A percentile compares a stretch with the other conserved stretches of the same genome.
phyloP scores from a whole-genome alignment of 2,113 vertebrate genomes.

The Meleagris gallopavo region DNA sequence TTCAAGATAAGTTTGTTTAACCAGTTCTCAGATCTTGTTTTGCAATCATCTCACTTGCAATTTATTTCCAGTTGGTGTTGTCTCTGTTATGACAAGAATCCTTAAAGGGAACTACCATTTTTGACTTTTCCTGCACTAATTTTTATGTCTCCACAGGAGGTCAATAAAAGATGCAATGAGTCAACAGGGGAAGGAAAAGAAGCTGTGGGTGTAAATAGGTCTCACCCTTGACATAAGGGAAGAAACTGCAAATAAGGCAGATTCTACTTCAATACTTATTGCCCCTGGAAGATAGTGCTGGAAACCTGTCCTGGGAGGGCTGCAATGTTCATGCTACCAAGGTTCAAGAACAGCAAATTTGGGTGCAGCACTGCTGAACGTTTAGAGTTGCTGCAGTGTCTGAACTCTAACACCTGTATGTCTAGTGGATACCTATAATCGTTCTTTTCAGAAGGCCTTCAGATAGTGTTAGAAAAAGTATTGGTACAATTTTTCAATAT shows the following conservation, averaged over 20 bases:
- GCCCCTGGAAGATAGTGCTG: not conserved
- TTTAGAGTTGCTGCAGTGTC: not conserved
- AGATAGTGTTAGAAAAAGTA: not conserved
- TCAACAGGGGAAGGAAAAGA: not conserved
- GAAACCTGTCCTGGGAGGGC: not conserved
- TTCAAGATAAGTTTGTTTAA: no score
- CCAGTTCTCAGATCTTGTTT: no score
- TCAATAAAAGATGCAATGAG: not conserved
- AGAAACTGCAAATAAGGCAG: not conserved
- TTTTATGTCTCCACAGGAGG: accelerated
- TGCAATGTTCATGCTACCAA: not conserved
- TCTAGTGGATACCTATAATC: not conserved
- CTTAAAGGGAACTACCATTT: not conserved
- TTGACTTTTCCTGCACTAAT: not conserved
- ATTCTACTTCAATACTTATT: not conserved
- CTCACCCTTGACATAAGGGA: not conserved
- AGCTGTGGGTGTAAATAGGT: not conserved
- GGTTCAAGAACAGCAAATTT: not conserved
- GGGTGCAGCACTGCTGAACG: not conserved
- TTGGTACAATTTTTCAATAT: not conserved
- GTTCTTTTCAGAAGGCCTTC: not conserved
- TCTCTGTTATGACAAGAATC: not conserved
- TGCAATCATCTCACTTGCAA: no score
- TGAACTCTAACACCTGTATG: not conserved
- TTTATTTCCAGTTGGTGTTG: not conserved